phyloP scores from a whole-genome alignment of 2,797 vertebrate species.

The Sebastes nivosus region DNA sequence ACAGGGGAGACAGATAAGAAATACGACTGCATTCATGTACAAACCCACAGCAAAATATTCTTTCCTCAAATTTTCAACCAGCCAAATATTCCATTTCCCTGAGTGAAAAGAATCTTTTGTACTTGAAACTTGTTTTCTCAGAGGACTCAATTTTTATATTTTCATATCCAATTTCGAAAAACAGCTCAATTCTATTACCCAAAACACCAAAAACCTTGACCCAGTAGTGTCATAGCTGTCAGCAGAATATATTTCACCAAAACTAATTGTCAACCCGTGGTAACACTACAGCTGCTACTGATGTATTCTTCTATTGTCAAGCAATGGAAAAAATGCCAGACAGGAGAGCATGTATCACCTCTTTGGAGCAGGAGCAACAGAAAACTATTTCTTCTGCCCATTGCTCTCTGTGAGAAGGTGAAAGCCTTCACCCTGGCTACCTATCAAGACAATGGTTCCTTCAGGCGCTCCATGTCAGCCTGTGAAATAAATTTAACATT shows the following conservation, averaged over 20 bases:
- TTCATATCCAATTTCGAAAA: neutral
- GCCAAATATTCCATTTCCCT: neutral
- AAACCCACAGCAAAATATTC: neutral
- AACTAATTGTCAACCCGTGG: neutral
- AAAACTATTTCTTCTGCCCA: conserved; percentile 1
- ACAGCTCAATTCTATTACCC: neutral
- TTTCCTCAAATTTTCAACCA: neutral
- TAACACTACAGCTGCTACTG: neutral
- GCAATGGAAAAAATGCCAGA: neutral
- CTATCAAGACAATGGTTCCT: conserved; percentile 42
- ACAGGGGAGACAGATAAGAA: neutral
- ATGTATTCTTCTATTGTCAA: neutral
- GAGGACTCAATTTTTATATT: neutral
- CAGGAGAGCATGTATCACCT: neutral
- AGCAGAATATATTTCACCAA: neutral
- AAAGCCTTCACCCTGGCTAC: conserved; percentile 31
- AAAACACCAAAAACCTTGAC: neutral
- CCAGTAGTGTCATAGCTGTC: neutral
- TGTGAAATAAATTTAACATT: conserved; percentile 39
- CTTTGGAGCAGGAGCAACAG: neutral
- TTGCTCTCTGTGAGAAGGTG: conserved; percentile 23
- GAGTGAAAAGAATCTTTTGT: neutral
- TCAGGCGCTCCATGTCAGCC: conserved; percentile 24
- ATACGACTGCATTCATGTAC: neutral
- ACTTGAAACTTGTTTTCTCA: neutral